Conservation (phyloP, 92 coral and sea anemone species). For the Zoanthus sociatus region DNA sequence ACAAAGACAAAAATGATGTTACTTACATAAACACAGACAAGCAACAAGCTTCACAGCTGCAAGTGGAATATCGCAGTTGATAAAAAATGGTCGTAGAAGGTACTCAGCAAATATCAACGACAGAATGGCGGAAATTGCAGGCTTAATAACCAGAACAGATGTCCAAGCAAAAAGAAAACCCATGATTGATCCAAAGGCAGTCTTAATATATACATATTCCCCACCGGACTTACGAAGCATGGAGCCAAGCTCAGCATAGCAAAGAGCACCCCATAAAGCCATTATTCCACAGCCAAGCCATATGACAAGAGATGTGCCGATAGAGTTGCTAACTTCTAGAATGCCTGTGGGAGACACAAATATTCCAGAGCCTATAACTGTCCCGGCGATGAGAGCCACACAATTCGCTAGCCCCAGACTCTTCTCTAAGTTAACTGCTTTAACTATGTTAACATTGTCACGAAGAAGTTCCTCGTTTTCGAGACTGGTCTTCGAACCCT, state of each 20-base stretch:
- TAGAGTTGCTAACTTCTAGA: conserved; percentile 66
- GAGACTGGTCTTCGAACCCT: not conserved
- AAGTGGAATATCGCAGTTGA: conserved; percentile 66
- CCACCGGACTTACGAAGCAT: conserved; percentile 79
- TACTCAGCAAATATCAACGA: conserved; percentile 86
- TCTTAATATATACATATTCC: conserved; percentile 78
- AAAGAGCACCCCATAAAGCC: conserved; percentile 78
- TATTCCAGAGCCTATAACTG: conserved; percentile 89
- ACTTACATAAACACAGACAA: conserved; percentile 78
- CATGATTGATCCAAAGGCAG: conserved; percentile 77
- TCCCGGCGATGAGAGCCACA: conserved; percentile 79
- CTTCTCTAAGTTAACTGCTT: conserved; percentile 53
- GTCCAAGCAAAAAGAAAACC: conserved; percentile 86
- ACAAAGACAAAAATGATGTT: too few relatives aligned
- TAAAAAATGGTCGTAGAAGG: conserved; percentile 79
- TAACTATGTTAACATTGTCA: not conserved
- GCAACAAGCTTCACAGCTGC: conserved; percentile 79
- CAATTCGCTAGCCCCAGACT: conserved; percentile 67
- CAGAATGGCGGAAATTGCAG: conserved; percentile 74
- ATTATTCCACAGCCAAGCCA: conserved; percentile 89
- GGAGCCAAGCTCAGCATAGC: conserved; percentile 87
- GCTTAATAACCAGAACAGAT: conserved; percentile 76
- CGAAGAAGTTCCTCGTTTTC: conserved; percentile 26
- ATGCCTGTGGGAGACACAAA: conserved; percentile 85
- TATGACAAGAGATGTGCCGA: conserved; percentile 72